A percentile compares a stretch with the other conserved stretches of the same genome.
Evolutionary conservation across 2,888 invertebrate species (phyloP).

Genomic region (Scaptomyza polygonia): DNA sequence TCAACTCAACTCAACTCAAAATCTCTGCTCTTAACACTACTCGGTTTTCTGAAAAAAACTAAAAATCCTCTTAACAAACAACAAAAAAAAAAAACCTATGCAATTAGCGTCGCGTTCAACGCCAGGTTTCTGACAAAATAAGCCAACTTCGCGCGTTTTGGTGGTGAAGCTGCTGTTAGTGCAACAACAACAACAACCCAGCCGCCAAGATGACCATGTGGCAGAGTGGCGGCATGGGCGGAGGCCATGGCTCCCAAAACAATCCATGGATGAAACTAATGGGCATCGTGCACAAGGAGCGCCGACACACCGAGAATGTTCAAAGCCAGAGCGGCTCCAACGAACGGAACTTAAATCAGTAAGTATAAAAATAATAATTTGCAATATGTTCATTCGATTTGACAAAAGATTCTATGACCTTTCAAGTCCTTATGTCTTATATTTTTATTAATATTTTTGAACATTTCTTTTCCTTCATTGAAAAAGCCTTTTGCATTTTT

Average conservation of each 20-base stretch:
- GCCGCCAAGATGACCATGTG: slow-evolving; percentile 88
- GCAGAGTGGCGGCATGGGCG: slow-evolving; percentile 90
- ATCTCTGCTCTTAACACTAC: background rate
- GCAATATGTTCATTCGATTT: no score
- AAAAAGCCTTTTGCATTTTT: no score
- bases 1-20: no score
- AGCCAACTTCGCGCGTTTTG: slow-evolving; percentile 32
- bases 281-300: slow-evolving; percentile 92
- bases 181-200: slow-evolving; percentile 46
- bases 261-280: slow-evolving; percentile 93
- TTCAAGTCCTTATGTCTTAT: no score
- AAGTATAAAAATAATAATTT: slow-evolving; percentile 83
- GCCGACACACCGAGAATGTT: slow-evolving; percentile 88
- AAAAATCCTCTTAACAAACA: no score
- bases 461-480: no score
- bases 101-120: slow-evolving; percentile 27
- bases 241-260: slow-evolving; percentile 91
- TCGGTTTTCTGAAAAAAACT: background rate
- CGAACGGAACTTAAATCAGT: slow-evolving; percentile 89
- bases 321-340: slow-evolving; percentile 86
- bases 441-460: no score
- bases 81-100: slow-evolving; percentile 16
- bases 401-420: no score
- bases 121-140: slow-evolving; percentile 42
- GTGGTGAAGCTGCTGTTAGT: slow-evolving; percentile 31